These are phyloP conservation scores for Sceloporus tristichus DNA, from an alignment of 2,113 vertebrate species.

Conservation along the genomic window DNA sequence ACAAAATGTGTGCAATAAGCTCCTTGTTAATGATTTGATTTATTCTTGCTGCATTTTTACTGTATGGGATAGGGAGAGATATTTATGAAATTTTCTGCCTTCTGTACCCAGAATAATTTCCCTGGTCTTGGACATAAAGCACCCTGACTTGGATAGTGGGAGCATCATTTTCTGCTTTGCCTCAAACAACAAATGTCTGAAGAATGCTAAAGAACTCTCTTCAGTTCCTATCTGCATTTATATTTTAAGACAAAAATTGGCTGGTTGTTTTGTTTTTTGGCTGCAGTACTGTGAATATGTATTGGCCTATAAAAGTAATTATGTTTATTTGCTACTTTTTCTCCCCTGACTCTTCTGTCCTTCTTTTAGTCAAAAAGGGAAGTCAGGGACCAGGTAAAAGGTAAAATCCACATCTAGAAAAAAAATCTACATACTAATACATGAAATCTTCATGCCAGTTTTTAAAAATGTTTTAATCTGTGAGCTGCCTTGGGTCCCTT, in stretches of 20 bases:
- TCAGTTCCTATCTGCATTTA: neutral
- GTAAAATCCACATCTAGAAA: conserved; percentile 5
- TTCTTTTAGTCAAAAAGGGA: neutral
- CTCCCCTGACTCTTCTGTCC: neutral
- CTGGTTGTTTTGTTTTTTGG: neutral
- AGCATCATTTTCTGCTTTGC: too few relatives aligned
- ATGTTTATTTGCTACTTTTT: neutral
- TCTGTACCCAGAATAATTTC: too few relatives aligned
- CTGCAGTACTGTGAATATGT: conserved; percentile 5
- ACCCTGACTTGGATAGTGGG: too few relatives aligned
- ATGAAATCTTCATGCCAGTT: neutral
- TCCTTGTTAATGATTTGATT: too few relatives aligned
- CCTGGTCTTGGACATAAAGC: too few relatives aligned
- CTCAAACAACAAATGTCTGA: neutral
- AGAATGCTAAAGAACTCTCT: neutral
- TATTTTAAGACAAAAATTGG: neutral
- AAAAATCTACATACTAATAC: neutral
- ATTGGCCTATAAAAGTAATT: neutral
- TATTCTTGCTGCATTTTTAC: too few relatives aligned
- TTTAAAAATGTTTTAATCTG: too few relatives aligned
- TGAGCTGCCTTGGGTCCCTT: too few relatives aligned
- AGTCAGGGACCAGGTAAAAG: conserved; percentile 10
- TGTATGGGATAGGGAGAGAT: too few relatives aligned
- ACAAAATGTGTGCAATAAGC: too few relatives aligned
- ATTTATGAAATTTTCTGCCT: too few relatives aligned